phyloP scores from a whole-genome alignment of 2,797 vertebrate species.

The Babyrousa celebensis region DNA sequence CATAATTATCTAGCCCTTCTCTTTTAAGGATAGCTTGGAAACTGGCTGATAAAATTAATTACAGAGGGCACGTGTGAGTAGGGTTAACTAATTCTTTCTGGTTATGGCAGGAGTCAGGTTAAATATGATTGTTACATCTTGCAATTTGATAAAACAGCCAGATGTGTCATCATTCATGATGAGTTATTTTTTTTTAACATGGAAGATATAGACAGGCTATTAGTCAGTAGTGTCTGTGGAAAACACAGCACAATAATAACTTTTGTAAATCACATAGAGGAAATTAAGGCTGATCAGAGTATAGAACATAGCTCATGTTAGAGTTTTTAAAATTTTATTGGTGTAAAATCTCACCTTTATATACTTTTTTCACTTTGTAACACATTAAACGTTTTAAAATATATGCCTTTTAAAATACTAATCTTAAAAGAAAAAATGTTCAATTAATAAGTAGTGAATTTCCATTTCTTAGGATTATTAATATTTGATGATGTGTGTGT shows the following conservation, averaged over 20 bases:
- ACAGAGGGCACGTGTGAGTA: background rate
- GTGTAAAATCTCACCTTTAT: background rate
- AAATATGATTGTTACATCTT: background rate
- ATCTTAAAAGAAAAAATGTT: background rate
- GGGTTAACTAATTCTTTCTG: background rate
- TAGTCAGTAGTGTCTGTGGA: background rate
- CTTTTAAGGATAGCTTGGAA: background rate
- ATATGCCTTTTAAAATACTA: background rate
- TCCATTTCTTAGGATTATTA: background rate
- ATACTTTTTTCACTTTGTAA: background rate
- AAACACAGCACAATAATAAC: background rate
- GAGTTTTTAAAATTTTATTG: background rate
- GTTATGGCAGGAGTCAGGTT: background rate
- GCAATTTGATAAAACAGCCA: background rate
- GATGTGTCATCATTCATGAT: background rate
- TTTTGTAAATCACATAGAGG: background rate
- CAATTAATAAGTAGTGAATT: background rate
- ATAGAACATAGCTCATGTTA: background rate
- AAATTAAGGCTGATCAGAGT: background rate
- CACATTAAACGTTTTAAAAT: background rate
- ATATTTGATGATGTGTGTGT: background rate
- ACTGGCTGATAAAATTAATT: slow-evolving; percentile 3
- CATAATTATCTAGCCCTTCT: background rate
- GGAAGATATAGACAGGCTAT: background rate
- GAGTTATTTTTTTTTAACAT: background rate